These are phyloP conservation scores for Nothobranchius furzeri DNA, from an alignment of 2,113 vertebrate species.

Conservation along the genomic window DNA sequence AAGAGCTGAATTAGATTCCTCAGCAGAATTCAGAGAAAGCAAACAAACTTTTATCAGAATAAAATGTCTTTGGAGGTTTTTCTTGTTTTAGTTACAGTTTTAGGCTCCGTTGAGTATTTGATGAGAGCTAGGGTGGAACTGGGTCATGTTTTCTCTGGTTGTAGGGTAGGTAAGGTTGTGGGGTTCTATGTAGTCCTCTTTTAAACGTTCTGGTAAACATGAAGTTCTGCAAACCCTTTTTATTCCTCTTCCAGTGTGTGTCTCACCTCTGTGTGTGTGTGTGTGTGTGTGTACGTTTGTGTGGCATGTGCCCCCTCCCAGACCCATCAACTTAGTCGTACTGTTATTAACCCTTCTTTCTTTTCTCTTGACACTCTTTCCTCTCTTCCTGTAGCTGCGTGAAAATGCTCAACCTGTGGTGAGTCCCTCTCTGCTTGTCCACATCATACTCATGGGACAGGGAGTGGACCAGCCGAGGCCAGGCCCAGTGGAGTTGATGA, in stretches of 20 bases:
- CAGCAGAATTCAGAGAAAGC: too few relatives aligned
- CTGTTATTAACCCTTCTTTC: slow-evolving; percentile 89
- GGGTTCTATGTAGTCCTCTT: too few relatives aligned
- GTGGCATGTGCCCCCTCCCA: slow-evolving; percentile 65
- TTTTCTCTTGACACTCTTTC: slow-evolving; percentile 88
- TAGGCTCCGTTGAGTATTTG: too few relatives aligned
- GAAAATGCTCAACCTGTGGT: slow-evolving; percentile 99
- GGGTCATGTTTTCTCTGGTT: too few relatives aligned
- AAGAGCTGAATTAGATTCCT: too few relatives aligned
- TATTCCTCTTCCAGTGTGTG: slow-evolving; percentile 15
- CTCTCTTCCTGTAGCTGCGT: slow-evolving; percentile 96
- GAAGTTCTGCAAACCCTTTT: too few relatives aligned
- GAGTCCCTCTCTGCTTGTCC: slow-evolving; percentile 98
- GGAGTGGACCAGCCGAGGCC: slow-evolving; percentile 87
- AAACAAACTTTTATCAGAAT: too few relatives aligned
- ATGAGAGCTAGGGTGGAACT: too few relatives aligned
- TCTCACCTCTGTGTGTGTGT: slow-evolving; percentile 31
- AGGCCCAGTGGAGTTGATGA: slow-evolving; percentile 46
- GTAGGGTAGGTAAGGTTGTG: too few relatives aligned
- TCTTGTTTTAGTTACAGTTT: too few relatives aligned
- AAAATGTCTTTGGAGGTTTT: too few relatives aligned
- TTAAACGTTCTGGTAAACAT: too few relatives aligned
- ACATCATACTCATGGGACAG: slow-evolving; percentile 83
- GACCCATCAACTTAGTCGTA: slow-evolving; percentile 85
- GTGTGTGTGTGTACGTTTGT: slow-evolving; percentile 41